phyloP scores from a whole-genome alignment of 2,113 vertebrate species.

The Silurus asotus region DNA sequence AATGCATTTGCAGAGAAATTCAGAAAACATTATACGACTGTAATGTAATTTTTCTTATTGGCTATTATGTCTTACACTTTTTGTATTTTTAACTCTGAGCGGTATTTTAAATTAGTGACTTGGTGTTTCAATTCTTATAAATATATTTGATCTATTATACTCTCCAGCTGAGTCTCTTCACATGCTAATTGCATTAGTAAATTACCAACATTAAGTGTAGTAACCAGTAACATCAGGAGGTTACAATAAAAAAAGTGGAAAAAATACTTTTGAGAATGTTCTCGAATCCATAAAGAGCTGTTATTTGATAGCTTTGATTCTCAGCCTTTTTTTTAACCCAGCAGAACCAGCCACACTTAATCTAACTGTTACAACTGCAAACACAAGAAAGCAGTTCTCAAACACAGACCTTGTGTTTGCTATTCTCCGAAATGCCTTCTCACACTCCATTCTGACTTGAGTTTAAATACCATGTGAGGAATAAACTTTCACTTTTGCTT shows the following conservation, averaged over 20 bases:
- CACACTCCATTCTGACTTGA: not conserved
- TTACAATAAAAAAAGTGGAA: no score
- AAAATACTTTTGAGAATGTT: no score
- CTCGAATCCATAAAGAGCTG: not conserved
- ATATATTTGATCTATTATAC: not conserved
- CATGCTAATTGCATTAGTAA: not conserved
- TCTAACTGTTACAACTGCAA: not conserved
- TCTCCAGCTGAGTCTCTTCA: not conserved
- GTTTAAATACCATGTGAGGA: slow-evolving; percentile 1
- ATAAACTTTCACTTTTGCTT: slow-evolving; percentile 11
- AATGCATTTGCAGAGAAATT: not conserved
- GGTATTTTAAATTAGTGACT: not conserved
- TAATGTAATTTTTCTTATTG: not conserved
- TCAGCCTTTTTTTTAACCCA: not conserved
- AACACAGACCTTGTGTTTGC: not conserved
- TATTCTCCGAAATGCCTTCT: not conserved
- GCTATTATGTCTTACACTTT: not conserved
- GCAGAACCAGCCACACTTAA: not conserved
- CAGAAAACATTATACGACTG: not conserved
- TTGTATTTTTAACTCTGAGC: not conserved
- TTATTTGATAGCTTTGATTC: not conserved
- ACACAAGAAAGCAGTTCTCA: not conserved
- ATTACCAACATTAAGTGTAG: no score
- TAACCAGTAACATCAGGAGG: no score
- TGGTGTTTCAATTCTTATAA: not conserved